phyloP scores from a whole-genome alignment of 2,888 invertebrate genomes.

The Choristoneura rosaceana region DNA sequence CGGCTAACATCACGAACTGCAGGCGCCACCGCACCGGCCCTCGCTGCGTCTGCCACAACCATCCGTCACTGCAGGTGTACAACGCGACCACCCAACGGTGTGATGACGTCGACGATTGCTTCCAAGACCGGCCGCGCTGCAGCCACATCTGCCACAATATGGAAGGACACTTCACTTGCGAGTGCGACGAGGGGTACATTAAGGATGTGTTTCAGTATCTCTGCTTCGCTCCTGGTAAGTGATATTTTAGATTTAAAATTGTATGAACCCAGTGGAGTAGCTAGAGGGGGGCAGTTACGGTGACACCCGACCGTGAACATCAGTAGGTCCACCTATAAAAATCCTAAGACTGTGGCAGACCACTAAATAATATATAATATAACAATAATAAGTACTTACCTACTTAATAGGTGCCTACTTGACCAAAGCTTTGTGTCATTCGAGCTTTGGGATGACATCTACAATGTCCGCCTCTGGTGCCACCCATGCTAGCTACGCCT shows the following conservation, averaged over 20 bases:
- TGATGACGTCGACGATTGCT: conserved; percentile 88
- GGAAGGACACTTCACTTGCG: conserved; percentile 86
- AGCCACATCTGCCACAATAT: conserved; percentile 88
- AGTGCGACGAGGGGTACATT: conserved; percentile 86
- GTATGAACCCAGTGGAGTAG: no score
- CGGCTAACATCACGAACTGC: conserved; percentile 55
- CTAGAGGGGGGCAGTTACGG: no score
- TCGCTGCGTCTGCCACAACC: conserved; percentile 82
- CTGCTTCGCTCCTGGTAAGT: conserved; percentile 49
- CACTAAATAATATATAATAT: no score
- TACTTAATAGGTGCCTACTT: no score
- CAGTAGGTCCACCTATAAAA: no score
- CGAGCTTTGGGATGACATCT: no score
- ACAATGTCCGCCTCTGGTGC: no score
- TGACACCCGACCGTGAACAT: no score
- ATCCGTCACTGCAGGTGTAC: conserved; percentile 67
- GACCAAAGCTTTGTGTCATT: no score
- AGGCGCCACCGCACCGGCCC: conserved; percentile 63
- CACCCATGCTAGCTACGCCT: no score
- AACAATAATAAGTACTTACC: no score
- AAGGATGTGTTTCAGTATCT: conserved; percentile 79
- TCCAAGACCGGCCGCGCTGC: conserved; percentile 86
- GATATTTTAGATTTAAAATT: background rate
- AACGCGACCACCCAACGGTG: conserved; percentile 69
- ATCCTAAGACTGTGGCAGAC: no score